Evolutionary conservation across 2,797 vertebrate genomes (phyloP).

Genomic region (Melanogrammus aeglefinus): DNA sequence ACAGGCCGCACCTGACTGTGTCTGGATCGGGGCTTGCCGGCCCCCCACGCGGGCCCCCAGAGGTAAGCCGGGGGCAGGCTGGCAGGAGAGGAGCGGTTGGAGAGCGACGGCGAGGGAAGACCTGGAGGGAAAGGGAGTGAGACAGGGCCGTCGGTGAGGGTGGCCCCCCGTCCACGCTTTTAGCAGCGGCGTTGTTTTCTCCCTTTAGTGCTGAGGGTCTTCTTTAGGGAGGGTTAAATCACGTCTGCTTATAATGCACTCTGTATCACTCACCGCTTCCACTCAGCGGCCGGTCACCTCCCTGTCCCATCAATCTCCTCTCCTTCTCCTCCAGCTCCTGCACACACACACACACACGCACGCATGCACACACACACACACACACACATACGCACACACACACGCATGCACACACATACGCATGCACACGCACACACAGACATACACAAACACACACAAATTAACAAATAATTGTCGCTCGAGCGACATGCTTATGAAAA

Average conservation of each 20-base stretch:
- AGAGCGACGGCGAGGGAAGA: slow-evolving; percentile 52
- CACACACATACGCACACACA: background rate
- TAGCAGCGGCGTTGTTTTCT: background rate
- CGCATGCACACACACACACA: background rate
- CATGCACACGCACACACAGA: no score
- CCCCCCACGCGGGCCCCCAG: slow-evolving; percentile 49
- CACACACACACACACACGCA: background rate
- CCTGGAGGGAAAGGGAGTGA: slow-evolving; percentile 43
- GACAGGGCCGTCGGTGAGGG: background rate
- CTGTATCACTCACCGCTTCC: slow-evolving; percentile 26
- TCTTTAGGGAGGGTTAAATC: background rate
- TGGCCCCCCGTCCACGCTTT: background rate
- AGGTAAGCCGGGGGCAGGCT: slow-evolving; percentile 58
- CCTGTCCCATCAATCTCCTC: slow-evolving; percentile 50
- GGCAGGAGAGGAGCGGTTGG: slow-evolving; percentile 51
- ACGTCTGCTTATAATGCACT: background rate
- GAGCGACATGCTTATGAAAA: background rate
- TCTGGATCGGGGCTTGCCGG: slow-evolving; percentile 57
- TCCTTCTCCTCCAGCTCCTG: slow-evolving; percentile 66
- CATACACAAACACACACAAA: slow-evolving; percentile 1
- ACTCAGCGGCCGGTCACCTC: slow-evolving; percentile 27
- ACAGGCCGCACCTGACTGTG: slow-evolving; percentile 62
- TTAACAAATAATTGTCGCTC: background rate
- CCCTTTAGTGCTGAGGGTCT: background rate
- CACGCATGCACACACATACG: background rate